These are phyloP conservation scores for Andrena dorsata DNA, from an alignment of 2,888 invertebrate genomes.

Conservation along the genomic window DNA sequence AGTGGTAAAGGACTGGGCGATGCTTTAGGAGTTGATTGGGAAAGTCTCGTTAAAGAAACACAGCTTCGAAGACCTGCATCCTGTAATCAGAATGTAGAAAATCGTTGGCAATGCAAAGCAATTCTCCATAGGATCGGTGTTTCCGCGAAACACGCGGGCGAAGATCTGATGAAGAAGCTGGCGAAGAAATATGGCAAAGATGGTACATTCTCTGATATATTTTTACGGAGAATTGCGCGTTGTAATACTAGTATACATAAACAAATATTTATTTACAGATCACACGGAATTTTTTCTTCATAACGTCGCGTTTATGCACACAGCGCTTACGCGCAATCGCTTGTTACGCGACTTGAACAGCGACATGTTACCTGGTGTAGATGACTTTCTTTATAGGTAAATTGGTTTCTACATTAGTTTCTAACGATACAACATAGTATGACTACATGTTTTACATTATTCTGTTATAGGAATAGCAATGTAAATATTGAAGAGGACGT, in stretches of 20 bases:
- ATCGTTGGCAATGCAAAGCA: conserved; percentile 93
- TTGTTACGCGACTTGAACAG: conserved; percentile 73
- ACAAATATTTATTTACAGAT: conserved; percentile 63
- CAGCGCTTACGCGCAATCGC: conserved; percentile 76
- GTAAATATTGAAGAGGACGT: conserved; percentile 79
- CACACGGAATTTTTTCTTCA: conserved; percentile 75
- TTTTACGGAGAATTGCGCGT: conserved; percentile 15
- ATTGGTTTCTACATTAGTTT: background rate
- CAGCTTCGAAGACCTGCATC: conserved; percentile 84
- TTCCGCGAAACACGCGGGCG: conserved; percentile 92
- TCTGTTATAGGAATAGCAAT: conserved; percentile 76
- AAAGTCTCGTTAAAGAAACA: conserved; percentile 93
- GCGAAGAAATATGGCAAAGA: conserved; percentile 77
- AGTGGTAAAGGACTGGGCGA: conserved; percentile 92
- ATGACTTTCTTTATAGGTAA: conserved; percentile 80
- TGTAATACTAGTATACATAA: background rate
- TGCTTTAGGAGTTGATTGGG: conserved; percentile 98
- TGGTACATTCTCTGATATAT: conserved; percentile 42
- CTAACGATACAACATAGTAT: background rate
- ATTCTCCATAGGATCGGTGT: conserved; percentile 93
- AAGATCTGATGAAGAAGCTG: conserved; percentile 86
- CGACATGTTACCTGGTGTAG: conserved; percentile 70
- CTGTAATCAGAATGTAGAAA: conserved; percentile 87
- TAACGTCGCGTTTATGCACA: conserved; percentile 81
- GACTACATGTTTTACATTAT: conserved; percentile 10